phyloP scores from a whole-genome alignment of 2,888 invertebrate species.

The Molanna angustata region DNA sequence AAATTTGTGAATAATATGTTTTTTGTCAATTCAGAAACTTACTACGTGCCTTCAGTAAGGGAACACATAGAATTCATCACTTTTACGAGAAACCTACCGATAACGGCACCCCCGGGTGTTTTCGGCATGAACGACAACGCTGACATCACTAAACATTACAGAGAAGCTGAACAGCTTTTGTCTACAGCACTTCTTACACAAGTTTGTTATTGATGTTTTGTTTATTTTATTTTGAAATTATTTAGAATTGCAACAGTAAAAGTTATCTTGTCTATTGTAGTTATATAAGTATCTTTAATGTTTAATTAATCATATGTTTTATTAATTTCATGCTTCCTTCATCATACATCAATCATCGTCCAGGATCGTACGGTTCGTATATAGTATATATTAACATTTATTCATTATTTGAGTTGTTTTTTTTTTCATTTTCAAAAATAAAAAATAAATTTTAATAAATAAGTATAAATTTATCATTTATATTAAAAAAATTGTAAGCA shows the following conservation, averaged over 20 bases:
- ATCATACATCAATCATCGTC: neutral
- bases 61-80: slow-evolving; percentile 69
- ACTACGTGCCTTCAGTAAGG: slow-evolving; percentile 69
- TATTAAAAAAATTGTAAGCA: too few relatives aligned
- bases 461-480: too few relatives aligned
- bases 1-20: slow-evolving; percentile 4
- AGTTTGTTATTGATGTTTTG: too few relatives aligned
- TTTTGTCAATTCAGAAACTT: slow-evolving; percentile 55
- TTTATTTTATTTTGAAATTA: too few relatives aligned
- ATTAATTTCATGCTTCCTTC: neutral
- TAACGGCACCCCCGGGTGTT: slow-evolving; percentile 76
- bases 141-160: slow-evolving; percentile 87
- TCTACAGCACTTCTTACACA: slow-evolving; percentile 73
- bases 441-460: too few relatives aligned
- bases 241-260: too few relatives aligned
- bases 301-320: too few relatives aligned
- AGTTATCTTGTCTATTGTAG: too few relatives aligned
- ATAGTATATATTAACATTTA: slow-evolving; percentile 2
- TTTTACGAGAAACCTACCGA: slow-evolving; percentile 69
- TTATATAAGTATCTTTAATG: too few relatives aligned
- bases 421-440: too few relatives aligned
- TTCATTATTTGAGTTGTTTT: slow-evolving; percentile 27
- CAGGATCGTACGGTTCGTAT: slow-evolving; percentile 47
- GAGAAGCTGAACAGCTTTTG: slow-evolving; percentile 77
- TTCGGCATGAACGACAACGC: slow-evolving; percentile 94